A percentile compares a stretch with the other conserved stretches of the same genome.
These are phyloP conservation scores for Acrocephalus kingi DNA, from an alignment of 2,113 vertebrate species.

Conservation along the genomic window DNA sequence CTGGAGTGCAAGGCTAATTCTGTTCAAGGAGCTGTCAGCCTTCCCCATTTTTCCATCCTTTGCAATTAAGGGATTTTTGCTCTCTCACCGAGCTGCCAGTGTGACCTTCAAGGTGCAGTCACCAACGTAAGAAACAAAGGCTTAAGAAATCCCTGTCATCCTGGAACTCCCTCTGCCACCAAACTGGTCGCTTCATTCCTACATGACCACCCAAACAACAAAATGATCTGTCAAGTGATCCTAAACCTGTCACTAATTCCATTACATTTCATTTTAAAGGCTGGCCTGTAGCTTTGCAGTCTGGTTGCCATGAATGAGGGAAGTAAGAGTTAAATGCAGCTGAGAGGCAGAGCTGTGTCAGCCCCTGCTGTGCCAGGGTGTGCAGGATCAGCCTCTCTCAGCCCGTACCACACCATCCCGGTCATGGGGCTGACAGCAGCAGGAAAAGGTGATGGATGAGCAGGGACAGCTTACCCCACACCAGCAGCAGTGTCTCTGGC, in stretches of 20 bases:
- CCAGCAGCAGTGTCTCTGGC: not conserved
- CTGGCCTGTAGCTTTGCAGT: not conserved
- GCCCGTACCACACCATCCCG: fast-evolving
- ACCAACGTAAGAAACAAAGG: fast-evolving
- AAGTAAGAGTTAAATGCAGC: not conserved
- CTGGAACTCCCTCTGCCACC: not conserved
- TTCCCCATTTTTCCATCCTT: not conserved
- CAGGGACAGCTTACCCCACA: not conserved
- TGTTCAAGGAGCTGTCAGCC: not conserved
- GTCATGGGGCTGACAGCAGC: not conserved
- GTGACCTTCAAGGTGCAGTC: not conserved
- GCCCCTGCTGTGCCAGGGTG: not conserved
- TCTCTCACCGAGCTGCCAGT: not conserved
- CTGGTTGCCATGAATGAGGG: not conserved
- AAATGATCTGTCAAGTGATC: fast-evolving
- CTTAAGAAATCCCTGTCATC: not conserved
- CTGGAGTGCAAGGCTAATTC: not conserved
- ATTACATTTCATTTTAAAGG: fast-evolving
- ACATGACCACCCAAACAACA: not conserved
- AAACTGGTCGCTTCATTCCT: not conserved
- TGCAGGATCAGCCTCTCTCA: not conserved
- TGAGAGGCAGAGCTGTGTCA: not conserved
- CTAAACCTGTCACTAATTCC: not conserved
- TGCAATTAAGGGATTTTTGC: not conserved
- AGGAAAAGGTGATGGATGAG: not conserved